Evolutionary conservation across 1,140 invertebrate genomes (phyloP), one percentile per base, ranked within the genome.

Genomic region (Heliconius himera): DNA sequence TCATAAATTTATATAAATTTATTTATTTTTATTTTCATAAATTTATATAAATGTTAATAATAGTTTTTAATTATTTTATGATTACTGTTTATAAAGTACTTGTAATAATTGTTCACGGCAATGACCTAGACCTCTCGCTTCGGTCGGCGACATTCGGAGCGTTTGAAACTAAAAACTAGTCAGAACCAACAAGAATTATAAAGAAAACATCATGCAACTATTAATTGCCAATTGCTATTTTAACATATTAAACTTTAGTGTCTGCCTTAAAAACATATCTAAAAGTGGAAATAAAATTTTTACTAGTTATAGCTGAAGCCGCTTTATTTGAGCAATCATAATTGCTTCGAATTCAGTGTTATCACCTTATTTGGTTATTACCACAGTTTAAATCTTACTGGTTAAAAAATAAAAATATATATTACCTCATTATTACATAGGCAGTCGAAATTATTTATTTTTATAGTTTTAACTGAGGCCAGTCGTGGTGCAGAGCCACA

Each of bases 41-140:
- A 46, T 46, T 6, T 20, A 20, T 51, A 8, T 51, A 20, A 8
- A 51, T 20, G 0, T 0, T 60, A 66, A 29, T 29, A 26, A 66
- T 4, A 26, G 29, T 2, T 29, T 29, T 66, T 66, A 66, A 66
- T 66, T 66, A 72, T 38, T 20, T 49, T 18, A 29, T 49, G 4
- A 26, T 41, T 16, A 76, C 46, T 76, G 60, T 22, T 70, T n/a
- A 46, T 70, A 70, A 49, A 76, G 49, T 66, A 5, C 60, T 16
- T 66, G 13, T 66, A 66, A 66, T 29, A 76, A 76, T 76, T 76
- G 49, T 76, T 46, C n/a, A 76, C 41, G 74, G n/a, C 2, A 70
- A 16, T 29, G 73, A 74, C 78, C 78, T 74, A 74, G 78, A 79
- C 73, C 77, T 51, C n/a, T 78, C 46, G 76, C 22, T 72, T 73